Conservation (phyloP, 1,140 invertebrate genomes). For the Zaprionus capensis region DNA sequence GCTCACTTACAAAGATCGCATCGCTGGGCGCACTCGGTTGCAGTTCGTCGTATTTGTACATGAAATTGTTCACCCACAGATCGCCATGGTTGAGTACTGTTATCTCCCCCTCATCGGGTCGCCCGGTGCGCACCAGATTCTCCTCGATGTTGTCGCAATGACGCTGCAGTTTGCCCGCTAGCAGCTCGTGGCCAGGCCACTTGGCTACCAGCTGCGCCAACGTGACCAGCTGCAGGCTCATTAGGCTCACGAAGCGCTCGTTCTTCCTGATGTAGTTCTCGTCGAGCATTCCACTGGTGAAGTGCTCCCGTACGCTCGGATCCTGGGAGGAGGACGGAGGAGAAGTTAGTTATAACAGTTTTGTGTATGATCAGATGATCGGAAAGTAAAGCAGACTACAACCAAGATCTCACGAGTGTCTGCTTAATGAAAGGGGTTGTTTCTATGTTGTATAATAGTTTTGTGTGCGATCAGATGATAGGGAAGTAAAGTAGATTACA, state of each 20-base stretch:
- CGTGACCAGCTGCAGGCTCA: conserved; percentile 67
- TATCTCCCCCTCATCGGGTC: conserved; percentile 56
- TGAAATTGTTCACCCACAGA: conserved; percentile 86
- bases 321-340: conserved; percentile 41
- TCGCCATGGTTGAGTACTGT: conserved; percentile 85
- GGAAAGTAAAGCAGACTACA: no score
- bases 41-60: conserved; percentile 85
- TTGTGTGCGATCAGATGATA: neutral
- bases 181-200: conserved; percentile 70
- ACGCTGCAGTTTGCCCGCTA: conserved; percentile 65
- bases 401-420: no score
- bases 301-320: conserved; percentile 66
- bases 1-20: conserved; percentile 72
- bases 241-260: conserved; percentile 74
- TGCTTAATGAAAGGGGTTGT: no score
- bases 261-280: conserved; percentile 78
- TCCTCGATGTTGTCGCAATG: conserved; percentile 77
- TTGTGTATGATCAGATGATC: neutral
- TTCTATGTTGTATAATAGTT: no score
- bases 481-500: no score
- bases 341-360: neutral
- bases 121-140: conserved; percentile 68
- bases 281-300: conserved; percentile 75
- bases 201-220: conserved; percentile 66
- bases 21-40: conserved; percentile 67